Evolutionary conservation across 2,113 vertebrate genomes (phyloP), one percentile per base, ranked within the genome.

Genomic region (Uropsilus gracilis): DNA sequence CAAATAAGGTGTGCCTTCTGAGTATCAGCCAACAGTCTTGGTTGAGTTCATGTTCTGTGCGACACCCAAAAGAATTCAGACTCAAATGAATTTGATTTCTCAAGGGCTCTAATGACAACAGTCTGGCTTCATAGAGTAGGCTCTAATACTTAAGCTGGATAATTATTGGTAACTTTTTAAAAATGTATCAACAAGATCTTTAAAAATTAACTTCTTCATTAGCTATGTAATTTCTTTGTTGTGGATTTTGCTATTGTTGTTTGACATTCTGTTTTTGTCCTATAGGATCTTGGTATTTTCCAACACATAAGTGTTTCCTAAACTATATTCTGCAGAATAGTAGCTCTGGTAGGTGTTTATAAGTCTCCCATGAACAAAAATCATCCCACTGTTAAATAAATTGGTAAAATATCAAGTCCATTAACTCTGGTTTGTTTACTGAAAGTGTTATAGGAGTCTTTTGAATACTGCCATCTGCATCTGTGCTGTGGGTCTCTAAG

Each of bases 131-230:
- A 71, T 72, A 46, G 87, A 90, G 59, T 44, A 46, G 86, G 95
- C 68, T 95, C 6, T 68, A 90, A 85, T 91, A 63, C 39, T 85
- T 80, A 72, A 69, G 44, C 22, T 39, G 73, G 81, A 88, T 72
- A 48, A 96, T 87, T 91, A 92, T 28, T 66, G 90, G 68, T 93
- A 8, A 78, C 72, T 93, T 82, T 30, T n/a, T n/a, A n/a, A 66
- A 89, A 95, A 91, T 34, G 20, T 50, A 18, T 88, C 92, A 90
- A 94, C 55, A 86, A 91, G 63, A 90, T 84, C 53, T 86, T 95
- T 91, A 84, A 89, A 89, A 92, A 92, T 95, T 71, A 81, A 76
- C 44, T 55, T 68, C 10, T 92, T 85, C 81, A 88, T 84, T 92
- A 90, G 28, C 46, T 63, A 3, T 86, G 39, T 66, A 75, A 75